Evolutionary conservation across 2,797 vertebrate species (phyloP).

Genomic region (Premnoplex brunnescens): DNA sequence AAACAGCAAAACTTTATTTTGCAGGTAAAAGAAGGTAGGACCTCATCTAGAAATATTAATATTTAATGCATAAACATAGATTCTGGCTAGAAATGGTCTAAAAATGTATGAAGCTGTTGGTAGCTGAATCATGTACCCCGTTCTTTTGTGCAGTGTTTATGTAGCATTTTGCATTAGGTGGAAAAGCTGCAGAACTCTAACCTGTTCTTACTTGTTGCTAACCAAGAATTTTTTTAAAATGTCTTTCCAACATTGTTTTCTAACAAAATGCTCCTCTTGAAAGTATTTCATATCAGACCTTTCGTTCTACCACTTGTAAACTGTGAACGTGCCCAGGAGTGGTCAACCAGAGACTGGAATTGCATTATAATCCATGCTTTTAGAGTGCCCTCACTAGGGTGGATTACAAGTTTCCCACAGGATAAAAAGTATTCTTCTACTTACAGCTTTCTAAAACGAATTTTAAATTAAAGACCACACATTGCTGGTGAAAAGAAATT

Average conservation of each 20-base stretch:
- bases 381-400: background rate
- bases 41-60: background rate
- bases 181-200: background rate
- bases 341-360: background rate
- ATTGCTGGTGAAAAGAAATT: background rate
- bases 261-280: background rate
- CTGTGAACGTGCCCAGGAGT: rapidly evolving
- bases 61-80: background rate
- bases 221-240: background rate
- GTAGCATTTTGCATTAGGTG: background rate
- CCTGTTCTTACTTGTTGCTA: background rate
- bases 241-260: background rate
- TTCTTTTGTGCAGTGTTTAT: background rate
- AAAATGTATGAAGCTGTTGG: background rate
- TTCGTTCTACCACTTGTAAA: background rate
- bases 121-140: background rate
- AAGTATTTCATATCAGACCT: background rate
- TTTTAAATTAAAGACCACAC: background rate
- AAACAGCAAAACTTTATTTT: background rate
- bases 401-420: background rate
- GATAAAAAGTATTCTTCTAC: background rate
- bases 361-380: background rate
- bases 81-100: background rate
- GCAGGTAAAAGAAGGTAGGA: background rate
- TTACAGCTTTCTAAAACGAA: background rate